A percentile compares a stretch with the other conserved stretches of the same genome.
phyloP scores from a whole-genome alignment of 2,113 vertebrate genomes.

The Pavo muticus region DNA sequence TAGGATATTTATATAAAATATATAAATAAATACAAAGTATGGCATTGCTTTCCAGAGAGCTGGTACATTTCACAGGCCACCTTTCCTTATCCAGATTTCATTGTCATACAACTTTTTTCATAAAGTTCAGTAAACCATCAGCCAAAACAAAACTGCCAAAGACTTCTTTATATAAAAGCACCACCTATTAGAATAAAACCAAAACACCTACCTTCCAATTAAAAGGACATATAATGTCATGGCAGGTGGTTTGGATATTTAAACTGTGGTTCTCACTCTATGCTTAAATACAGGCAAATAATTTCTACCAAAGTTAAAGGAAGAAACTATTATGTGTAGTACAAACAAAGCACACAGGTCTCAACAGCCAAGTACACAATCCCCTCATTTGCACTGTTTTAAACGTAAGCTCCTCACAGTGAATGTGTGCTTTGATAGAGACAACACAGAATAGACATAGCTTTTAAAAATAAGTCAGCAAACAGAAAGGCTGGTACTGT shows the following conservation, averaged over 20 bases:
- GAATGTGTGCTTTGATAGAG: neutral
- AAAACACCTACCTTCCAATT: conserved; percentile 9
- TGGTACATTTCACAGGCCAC: conserved; percentile 33
- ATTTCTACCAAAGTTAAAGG: conserved; percentile 1
- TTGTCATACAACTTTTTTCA: neutral
- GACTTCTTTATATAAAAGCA: neutral
- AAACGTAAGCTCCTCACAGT: neutral
- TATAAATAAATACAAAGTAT: conserved; percentile 72
- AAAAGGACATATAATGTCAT: neutral
- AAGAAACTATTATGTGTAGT: neutral
- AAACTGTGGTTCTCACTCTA: neutral
- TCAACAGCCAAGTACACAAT: neutral
- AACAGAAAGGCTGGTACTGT: neutral
- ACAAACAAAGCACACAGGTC: fast-evolving
- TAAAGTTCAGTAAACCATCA: neutral
- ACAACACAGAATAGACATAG: neutral
- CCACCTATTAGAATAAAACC: conserved; percentile 17
- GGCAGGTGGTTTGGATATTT: conserved; percentile 20
- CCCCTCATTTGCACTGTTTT: neutral
- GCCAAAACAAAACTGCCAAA: neutral
- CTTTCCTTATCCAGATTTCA: neutral
- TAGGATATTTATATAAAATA: conserved; percentile 73
- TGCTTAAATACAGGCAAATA: neutral
- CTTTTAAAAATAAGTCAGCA: conserved; percentile 46
- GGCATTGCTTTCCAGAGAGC: conserved; percentile 34